Percentiles rank a stretch among this genome's conserved stretches.
Conservation (phyloP, 2,888 invertebrate genomes). For the Acrobasis consociella region DNA sequence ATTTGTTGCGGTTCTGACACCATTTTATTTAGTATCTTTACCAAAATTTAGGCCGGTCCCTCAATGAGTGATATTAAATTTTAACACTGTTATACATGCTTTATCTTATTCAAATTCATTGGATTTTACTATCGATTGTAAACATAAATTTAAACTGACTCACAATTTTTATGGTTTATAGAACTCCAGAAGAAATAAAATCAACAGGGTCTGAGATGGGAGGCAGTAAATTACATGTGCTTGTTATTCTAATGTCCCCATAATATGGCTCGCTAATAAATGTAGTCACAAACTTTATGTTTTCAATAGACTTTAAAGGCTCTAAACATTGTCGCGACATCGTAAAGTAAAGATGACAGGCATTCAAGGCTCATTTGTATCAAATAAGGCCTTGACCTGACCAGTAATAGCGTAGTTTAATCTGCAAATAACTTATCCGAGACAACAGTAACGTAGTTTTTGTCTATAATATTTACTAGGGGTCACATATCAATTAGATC, state of each 20-base stretch:
- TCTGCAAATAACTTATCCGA: not conserved
- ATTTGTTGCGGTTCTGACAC: slow-evolving; percentile 26
- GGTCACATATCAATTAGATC: not conserved
- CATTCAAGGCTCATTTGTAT: slow-evolving; percentile 38
- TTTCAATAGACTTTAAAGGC: slow-evolving; percentile 47
- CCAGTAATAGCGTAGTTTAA: slow-evolving; percentile 22
- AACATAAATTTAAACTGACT: slow-evolving; percentile 17
- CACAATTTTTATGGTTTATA: slow-evolving; percentile 22
- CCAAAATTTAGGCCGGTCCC: not conserved
- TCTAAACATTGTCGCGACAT: slow-evolving; percentile 37
- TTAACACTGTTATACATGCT: not conserved
- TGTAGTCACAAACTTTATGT: slow-evolving; percentile 40
- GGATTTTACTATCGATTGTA: slow-evolving; percentile 13
- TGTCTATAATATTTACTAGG: not conserved
- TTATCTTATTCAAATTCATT: slow-evolving; percentile 16
- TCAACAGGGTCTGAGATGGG: slow-evolving; percentile 17
- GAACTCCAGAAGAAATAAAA: slow-evolving; percentile 22
- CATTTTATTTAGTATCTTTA: not conserved
- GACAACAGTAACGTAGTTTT: slow-evolving; percentile 1
- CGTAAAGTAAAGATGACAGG: slow-evolving; percentile 46
- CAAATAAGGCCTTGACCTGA: slow-evolving; percentile 44
- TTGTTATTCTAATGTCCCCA: slow-evolving; percentile 22
- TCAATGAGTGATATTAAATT: not conserved
- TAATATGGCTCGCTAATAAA: slow-evolving; percentile 32
- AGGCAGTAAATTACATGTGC: slow-evolving; percentile 18